phyloP scores from a whole-genome alignment of 2,888 invertebrate species.

The Phoenoteleia sp. region DNA sequence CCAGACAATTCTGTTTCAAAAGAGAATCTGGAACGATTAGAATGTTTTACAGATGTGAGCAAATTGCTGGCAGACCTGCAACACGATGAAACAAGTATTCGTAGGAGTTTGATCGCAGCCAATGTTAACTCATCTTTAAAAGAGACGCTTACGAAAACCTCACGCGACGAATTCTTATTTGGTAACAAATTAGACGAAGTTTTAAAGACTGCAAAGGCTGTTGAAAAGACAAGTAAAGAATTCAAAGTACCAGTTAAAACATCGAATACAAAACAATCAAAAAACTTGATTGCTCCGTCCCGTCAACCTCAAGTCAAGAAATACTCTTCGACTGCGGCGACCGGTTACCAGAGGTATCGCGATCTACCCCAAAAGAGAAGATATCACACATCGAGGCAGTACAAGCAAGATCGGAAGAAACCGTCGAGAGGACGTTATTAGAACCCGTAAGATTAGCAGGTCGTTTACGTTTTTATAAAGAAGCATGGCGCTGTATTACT shows the following conservation, averaged over 20 bases:
- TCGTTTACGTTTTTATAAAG: conserved; percentile 32
- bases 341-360: conserved; percentile 31
- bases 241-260: background rate
- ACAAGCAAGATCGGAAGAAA: conserved; percentile 1
- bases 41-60: conserved; percentile 8
- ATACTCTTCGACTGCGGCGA: conserved; percentile 17
- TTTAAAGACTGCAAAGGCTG: conserved; percentile 20
- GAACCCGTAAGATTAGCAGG: conserved; percentile 31
- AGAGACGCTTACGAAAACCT: conserved; percentile 24
- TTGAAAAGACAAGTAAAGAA: conserved; percentile 31
- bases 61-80: conserved; percentile 36
- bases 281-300: conserved; percentile 47
- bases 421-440: conserved; percentile 7
- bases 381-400: background rate
- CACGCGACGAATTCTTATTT: conserved; percentile 16
- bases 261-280: background rate
- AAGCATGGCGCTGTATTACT: background rate
- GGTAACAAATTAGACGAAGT: conserved; percentile 26
- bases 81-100: conserved; percentile 33
- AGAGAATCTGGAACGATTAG: conserved; percentile 25
- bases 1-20: background rate
- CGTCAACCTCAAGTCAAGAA: conserved; percentile 35
- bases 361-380: background rate
- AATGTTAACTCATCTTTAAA: conserved; percentile 39
- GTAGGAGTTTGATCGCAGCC: conserved; percentile 39